A percentile compares a stretch with the other conserved stretches of the same genome.
Conservation (phyloP, 2,113 vertebrate species). For the Brachionichthys hirsutus region DNA sequence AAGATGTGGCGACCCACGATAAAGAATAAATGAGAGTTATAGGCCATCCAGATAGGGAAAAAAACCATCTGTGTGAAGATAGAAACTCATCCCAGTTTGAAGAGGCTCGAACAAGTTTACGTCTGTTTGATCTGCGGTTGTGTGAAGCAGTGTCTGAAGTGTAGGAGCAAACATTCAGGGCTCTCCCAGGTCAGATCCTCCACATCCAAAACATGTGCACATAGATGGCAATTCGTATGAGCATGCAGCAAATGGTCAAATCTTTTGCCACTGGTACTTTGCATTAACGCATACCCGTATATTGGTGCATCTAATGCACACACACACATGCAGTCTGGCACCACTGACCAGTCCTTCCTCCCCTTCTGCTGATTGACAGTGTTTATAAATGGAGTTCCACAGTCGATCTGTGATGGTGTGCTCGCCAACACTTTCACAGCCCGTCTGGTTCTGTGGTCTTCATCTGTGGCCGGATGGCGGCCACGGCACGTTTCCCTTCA, state of each 20-base stretch:
- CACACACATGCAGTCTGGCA: slow-evolving; percentile 23
- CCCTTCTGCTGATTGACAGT: slow-evolving; percentile 20
- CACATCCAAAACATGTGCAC: background rate
- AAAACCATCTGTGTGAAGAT: slow-evolving; percentile 26
- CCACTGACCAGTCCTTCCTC: slow-evolving; percentile 17
- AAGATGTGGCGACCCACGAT: slow-evolving; percentile 55
- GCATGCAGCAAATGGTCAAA: too few relatives aligned
- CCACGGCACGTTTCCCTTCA: slow-evolving; percentile 32
- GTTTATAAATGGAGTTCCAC: slow-evolving; percentile 47
- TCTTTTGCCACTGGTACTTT: too few relatives aligned
- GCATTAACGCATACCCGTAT: background rate
- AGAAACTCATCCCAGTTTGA: slow-evolving; percentile 38
- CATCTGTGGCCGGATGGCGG: slow-evolving; percentile 23
- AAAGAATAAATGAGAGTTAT: slow-evolving; percentile 33
- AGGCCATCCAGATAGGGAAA: slow-evolving; percentile 5
- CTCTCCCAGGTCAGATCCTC: slow-evolving; percentile 14
- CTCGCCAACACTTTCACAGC: slow-evolving; percentile 22
- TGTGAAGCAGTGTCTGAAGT: slow-evolving; percentile 41
- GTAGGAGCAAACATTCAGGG: slow-evolving; percentile 37
- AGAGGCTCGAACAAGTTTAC: slow-evolving; percentile 34
- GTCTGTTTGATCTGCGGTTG: slow-evolving; percentile 35
- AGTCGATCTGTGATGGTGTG: slow-evolving; percentile 18
- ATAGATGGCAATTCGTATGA: too few relatives aligned
- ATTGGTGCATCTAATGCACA: slow-evolving; percentile 5
- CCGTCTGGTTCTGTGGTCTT: slow-evolving; percentile 36